phyloP scores from a whole-genome alignment of 2,797 vertebrate genomes.

The Falco biarmicus region DNA sequence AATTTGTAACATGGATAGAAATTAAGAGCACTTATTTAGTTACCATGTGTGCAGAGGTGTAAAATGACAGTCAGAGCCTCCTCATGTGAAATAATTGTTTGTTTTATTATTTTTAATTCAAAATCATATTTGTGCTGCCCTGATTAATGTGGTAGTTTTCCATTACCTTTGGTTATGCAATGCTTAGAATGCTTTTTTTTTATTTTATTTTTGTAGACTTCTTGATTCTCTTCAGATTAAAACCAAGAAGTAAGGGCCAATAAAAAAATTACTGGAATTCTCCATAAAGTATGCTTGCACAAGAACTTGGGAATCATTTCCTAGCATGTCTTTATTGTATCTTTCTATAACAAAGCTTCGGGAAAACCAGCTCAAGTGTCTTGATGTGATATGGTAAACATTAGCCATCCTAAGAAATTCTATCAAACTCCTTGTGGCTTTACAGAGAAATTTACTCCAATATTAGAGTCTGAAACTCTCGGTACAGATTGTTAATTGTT shows the following conservation, averaged over 20 bases:
- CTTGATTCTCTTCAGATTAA: neutral
- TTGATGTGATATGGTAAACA: neutral
- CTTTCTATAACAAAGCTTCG: neutral
- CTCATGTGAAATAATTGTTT: neutral
- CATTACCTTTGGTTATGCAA: neutral
- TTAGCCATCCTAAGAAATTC: neutral
- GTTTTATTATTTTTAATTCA: neutral
- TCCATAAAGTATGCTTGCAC: rapidly evolving
- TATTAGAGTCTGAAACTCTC: neutral
- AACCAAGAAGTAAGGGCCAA: neutral
- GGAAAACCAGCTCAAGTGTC: neutral
- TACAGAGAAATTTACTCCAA: neutral
- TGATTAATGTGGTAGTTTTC: neutral
- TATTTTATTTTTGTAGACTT: neutral
- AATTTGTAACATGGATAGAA: neutral
- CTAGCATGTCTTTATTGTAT: rapidly evolving
- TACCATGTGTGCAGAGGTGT: neutral
- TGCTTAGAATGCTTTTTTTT: neutral
- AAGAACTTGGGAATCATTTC: neutral
- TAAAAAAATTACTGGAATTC: neutral
- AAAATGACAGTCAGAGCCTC: neutral
- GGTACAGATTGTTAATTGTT: neutral
- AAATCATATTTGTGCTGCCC: neutral
- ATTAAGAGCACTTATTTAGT: neutral
- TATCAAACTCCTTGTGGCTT: neutral